Evolutionary conservation across 2,113 vertebrate genomes (phyloP), one percentile per base, ranked within the genome.

Genomic region (Tyto alba): DNA sequence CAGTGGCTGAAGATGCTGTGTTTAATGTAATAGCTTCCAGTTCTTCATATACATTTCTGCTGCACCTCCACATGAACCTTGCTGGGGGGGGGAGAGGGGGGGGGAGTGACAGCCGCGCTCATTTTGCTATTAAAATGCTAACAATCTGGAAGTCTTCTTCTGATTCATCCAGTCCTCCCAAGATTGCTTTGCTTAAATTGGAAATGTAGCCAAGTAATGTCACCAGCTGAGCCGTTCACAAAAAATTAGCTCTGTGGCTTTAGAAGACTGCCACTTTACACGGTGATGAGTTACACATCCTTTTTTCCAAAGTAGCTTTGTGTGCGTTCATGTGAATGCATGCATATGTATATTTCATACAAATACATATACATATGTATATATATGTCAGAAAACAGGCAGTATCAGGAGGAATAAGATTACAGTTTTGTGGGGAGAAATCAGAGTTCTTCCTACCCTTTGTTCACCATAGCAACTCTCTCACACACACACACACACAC

Each of bases 401-500:
- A 48, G 59, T 63, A 91, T 60, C 36, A 56, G 45, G 40, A 96
- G 16, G 59, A 89, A 32, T 76, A 77, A 86, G 50, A 93, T 94
- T 93, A 95, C 34, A 80, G 50, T 88, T 93, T 77, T 76, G 41
- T 77, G 59, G n/a, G 26, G 23, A 57, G 93, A 72, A 94, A 73
- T 87, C 81, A 67, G 52, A 92, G 27, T 77, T 69, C 26, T 84
- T 95, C 74, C 79, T 76, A 62, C 13, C 14, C 22, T 83, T 75
- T 85, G 90, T 53, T 97, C 95, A 95, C 87, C 87, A 96, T 94
- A 96, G 88, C 93, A 97, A 93, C 93, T 90, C 93, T 25, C 50
- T 80, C 48, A 27, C 32, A 20, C 30, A 40, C 0, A 4, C 38
- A 22, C 11, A 8, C 3, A 56, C 38, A 66, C 36, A 47, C 32